phyloP scores from a whole-genome alignment of 1,140 invertebrate genomes.

The Drosophila malerkotliana region DNA sequence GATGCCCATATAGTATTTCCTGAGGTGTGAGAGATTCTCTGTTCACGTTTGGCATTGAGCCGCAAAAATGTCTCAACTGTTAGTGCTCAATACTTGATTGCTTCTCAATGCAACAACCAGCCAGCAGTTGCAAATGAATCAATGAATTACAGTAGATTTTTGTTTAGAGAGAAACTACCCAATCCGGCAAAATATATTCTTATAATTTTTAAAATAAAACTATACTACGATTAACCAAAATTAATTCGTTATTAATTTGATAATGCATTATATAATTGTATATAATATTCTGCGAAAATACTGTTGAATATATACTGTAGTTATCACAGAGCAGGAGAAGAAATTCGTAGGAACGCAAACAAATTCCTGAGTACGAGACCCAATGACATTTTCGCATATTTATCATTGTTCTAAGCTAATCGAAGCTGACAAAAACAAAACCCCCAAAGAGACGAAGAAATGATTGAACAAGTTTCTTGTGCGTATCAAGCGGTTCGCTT shows the following conservation, averaged over 20 bases:
- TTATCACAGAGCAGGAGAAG: conserved; percentile 4
- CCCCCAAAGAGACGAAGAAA: conserved; percentile 50
- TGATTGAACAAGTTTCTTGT: conserved; percentile 77
- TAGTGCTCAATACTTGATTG: conserved; percentile 24
- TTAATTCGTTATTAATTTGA: no score
- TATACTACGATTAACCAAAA: no score
- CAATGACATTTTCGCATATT: conserved; percentile 59
- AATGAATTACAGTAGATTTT: conserved; percentile 10
- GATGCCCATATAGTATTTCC: conserved; percentile 12
- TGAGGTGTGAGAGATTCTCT: conserved; percentile 2
- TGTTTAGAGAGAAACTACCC: background rate
- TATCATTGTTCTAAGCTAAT: conserved; percentile 44
- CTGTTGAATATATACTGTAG: conserved; percentile 3
- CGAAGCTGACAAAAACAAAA: conserved; percentile 41
- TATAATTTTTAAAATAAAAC: no score
- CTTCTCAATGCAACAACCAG: conserved; percentile 21
- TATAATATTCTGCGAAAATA: background rate
- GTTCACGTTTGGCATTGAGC: conserved; percentile 17
- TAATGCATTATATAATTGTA: no score
- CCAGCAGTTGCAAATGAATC: conserved; percentile 3
- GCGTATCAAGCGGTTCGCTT: conserved; percentile 52
- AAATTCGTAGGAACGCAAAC: conserved; percentile 24
- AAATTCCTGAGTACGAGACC: conserved; percentile 38
- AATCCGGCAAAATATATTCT: no score
- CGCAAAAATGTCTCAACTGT: conserved; percentile 48